Percentiles rank a stretch among this genome's conserved stretches.
Conservation (phyloP, 2,888 invertebrate genomes). For the Drosophila mettleri region DNA sequence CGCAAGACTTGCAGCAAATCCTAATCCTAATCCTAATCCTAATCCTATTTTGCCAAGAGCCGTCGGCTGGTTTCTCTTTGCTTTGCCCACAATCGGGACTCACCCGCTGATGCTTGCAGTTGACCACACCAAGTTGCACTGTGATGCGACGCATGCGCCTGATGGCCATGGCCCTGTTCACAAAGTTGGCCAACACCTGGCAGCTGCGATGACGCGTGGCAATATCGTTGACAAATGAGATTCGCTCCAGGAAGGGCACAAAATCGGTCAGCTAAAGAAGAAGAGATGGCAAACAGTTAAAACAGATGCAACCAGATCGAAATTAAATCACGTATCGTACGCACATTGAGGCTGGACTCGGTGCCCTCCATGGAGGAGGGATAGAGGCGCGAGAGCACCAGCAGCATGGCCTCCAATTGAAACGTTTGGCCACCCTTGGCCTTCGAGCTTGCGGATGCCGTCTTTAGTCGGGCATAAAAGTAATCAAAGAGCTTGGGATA, state of each 20-base stretch:
- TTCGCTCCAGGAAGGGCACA: conserved; percentile 46
- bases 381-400: conserved; percentile 91
- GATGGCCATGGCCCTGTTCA: conserved; percentile 18
- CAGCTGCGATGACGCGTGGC: conserved; percentile 86
- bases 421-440: conserved; percentile 79
- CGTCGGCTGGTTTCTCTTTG: no score
- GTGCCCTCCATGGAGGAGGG: conserved; percentile 90
- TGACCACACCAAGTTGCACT: conserved; percentile 7
- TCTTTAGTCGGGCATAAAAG: conserved; percentile 85
- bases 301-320: no score
- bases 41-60: no score
- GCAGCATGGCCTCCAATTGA: conserved; percentile 90
- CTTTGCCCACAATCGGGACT: background rate
- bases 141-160: conserved; percentile 1
- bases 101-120: conserved; percentile 8
- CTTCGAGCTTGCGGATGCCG: conserved; percentile 67
- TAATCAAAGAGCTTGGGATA: conserved; percentile 87
- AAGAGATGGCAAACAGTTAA: background rate
- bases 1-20: no score
- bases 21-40: no score
- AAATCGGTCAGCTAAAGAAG: conserved; percentile 48
- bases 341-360: conserved; percentile 89
- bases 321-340: no score
- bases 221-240: conserved; percentile 68
- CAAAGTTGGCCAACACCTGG: conserved; percentile 86